These are phyloP conservation scores for Aplysina aerophoba DNA, from an alignment of 37 sponge, comb jelly and placozoan species.

Conservation along the genomic window DNA sequence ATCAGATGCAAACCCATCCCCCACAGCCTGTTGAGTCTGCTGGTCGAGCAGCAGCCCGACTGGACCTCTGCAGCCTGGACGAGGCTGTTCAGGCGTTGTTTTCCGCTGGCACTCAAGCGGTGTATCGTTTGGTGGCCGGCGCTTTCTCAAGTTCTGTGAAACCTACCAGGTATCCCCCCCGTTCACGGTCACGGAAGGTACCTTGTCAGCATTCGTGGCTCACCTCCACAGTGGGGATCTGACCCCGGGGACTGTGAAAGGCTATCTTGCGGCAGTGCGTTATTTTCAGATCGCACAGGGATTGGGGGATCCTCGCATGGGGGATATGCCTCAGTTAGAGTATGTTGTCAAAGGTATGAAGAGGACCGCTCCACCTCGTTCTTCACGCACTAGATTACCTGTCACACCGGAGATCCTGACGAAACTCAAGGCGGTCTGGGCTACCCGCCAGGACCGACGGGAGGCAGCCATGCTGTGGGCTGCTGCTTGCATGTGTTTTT, in stretches of 20 bases:
- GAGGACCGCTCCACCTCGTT: background rate
- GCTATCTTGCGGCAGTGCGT: slow-evolving; percentile 44
- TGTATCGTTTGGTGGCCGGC: background rate
- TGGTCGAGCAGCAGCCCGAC: slow-evolving; percentile 19
- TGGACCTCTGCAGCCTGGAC: slow-evolving; percentile 55
- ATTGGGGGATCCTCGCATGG: slow-evolving; percentile 10
- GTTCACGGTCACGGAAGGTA: slow-evolving; percentile 35
- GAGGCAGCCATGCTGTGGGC: background rate
- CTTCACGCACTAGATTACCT: slow-evolving; percentile 20
- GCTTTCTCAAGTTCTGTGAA: background rate
- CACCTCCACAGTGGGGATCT: background rate
- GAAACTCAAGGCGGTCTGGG: background rate
- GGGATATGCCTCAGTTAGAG: slow-evolving; percentile 34
- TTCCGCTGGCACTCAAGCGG: slow-evolving; percentile 18
- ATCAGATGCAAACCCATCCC: background rate
- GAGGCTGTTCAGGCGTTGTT: slow-evolving; percentile 29
- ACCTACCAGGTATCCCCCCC: background rate
- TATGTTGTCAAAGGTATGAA: slow-evolving; percentile 25
- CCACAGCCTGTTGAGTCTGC: slow-evolving; percentile 8
- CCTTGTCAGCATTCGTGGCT: slow-evolving; percentile 7
- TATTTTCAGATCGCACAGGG: slow-evolving; percentile 36
- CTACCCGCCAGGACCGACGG: no score
- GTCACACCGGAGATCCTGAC: slow-evolving; percentile 34
- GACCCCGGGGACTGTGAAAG: slow-evolving; percentile 6
- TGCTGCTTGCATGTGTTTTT: slow-evolving; percentile 1